Base-by-base conservation (phyloP, 2,797 vertebrate genomes). In the Ptychadena robeensis region DNA sequence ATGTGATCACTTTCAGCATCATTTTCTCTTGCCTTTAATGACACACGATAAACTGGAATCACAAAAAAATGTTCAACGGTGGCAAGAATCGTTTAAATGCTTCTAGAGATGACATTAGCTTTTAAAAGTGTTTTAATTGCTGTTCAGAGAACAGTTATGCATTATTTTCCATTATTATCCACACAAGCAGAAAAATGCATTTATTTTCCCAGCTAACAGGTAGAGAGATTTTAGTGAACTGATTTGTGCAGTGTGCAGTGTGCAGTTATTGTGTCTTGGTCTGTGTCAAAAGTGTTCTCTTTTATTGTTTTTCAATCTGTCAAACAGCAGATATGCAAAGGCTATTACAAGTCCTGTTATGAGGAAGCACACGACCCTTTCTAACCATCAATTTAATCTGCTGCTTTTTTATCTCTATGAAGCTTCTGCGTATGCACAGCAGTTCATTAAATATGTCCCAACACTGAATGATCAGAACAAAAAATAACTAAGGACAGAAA, bases 71-170 rank as follows among this genome's bases (percentile, higher is more conserved):
- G 59, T 61, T 28, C 11, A 61, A 61, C 37, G 27, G 79, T 66
- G 31, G n/a, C 35, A 73, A 81, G 38, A 73, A 73, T 79, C 22
- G 59, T 69, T 79, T 78, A 68, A 57, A 79, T 79, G 64, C 59
- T 53, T 25, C 65, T 59, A 40, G 25, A 65, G 44, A 53, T 79
- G 48, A 27, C 65, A 68, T 57, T 79, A 59, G 12, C 32, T 37
- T 53, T 40, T 79, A 68, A 79, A 79, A 79, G 65, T 68, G 38
- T 79, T 68, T 57, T 79, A 79, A 79, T 68, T 79, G 76, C 74
- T 37, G 40, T 44, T 77, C 40, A 48, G 61, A 66, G 63, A 77
- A 77, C 61, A 65, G 27, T 34, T 77, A 28, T 30, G 15, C 61
- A 30, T 76, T 76, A 22, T 76, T 65, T 76, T 79, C 18, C 53